phyloP scores from a whole-genome alignment of 2,888 invertebrate species.

The Caenorhabditis virilis region DNA sequence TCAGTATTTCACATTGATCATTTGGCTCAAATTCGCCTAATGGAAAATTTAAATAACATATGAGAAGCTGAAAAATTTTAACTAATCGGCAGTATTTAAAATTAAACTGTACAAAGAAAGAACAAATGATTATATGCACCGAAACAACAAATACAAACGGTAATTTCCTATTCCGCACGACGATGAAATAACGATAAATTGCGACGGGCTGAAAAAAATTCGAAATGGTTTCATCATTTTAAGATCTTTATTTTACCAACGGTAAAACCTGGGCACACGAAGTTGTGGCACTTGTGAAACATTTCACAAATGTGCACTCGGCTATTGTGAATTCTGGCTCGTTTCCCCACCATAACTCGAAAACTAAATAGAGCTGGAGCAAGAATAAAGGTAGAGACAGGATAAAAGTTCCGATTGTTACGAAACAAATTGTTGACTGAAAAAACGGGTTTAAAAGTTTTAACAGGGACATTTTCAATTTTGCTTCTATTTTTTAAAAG shows the following conservation, averaged over 20 bases:
- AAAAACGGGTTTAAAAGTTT: not conserved
- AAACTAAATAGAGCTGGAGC: conserved; percentile 25
- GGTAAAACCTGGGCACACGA: conserved; percentile 34
- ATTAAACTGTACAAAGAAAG: conserved; percentile 14
- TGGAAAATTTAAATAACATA: conserved; percentile 25
- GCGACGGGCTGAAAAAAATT: conserved; percentile 28
- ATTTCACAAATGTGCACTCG: conserved; percentile 31
- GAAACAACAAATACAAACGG: conserved; percentile 24
- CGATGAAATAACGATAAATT: conserved; percentile 36
- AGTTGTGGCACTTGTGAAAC: conserved; percentile 31
- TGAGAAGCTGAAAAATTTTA: conserved; percentile 20
- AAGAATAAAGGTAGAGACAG: conserved; percentile 28
- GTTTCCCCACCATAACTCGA: conserved; percentile 19
- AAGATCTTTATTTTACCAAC: conserved; percentile 13
- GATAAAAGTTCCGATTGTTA: conserved; percentile 29
- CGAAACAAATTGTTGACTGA: conserved; percentile 32
- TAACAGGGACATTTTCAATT: not conserved
- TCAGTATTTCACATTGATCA: conserved; percentile 25
- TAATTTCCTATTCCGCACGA: conserved; percentile 27
- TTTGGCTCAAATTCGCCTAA: conserved; percentile 26
- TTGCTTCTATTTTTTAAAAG: not conserved
- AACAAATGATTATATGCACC: conserved; percentile 21
- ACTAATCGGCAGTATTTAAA: not conserved
- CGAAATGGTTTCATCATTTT: conserved; percentile 5
- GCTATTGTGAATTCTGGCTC: conserved; percentile 23